phyloP scores from a whole-genome alignment of 1,140 invertebrate genomes.

The Neocloeon triangulifer region DNA sequence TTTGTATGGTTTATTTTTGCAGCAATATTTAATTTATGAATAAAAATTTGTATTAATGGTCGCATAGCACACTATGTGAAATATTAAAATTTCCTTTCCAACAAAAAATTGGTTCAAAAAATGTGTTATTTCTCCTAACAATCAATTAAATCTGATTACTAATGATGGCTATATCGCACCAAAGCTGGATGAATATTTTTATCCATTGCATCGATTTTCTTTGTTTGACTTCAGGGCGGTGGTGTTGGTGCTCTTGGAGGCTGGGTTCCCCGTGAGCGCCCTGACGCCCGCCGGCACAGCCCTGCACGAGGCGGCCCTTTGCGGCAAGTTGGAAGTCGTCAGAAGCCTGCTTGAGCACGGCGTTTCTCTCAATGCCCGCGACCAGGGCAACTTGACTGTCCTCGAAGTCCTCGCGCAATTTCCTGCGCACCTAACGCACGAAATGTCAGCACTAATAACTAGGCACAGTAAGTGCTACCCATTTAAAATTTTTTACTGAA shows the following conservation, averaged over 20 bases:
- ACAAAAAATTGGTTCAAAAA: too few relatives aligned
- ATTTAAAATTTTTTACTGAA: conserved; percentile 1
- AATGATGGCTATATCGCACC: too few relatives aligned
- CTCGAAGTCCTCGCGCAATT: conserved; percentile 69
- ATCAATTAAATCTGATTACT: too few relatives aligned
- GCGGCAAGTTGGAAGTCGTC: conserved; percentile 81
- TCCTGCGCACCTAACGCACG: conserved; percentile 67
- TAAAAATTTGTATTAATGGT: too few relatives aligned
- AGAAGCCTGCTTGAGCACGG: conserved; percentile 57
- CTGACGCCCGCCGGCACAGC: conserved; percentile 73
- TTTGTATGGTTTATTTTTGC: too few relatives aligned
- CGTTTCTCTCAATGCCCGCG: conserved; percentile 54
- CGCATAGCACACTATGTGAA: too few relatives aligned
- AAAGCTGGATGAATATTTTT: too few relatives aligned
- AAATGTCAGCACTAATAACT: conserved; percentile 61
- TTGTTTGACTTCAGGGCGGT: conserved; percentile 37
- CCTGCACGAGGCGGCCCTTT: conserved; percentile 83
- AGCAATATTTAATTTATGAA: too few relatives aligned
- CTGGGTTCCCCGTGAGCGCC: conserved; percentile 76
- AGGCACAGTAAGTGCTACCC: conserved; percentile 40
- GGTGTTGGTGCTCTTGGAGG: conserved; percentile 55
- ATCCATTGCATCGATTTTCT: conserved; percentile 1
- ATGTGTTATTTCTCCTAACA: too few relatives aligned
- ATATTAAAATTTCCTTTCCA: too few relatives aligned
- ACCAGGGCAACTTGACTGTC: conserved; percentile 61